Evolutionary conservation across 2,888 invertebrate genomes (phyloP).

Genomic region (Scaptomyza flava): DNA sequence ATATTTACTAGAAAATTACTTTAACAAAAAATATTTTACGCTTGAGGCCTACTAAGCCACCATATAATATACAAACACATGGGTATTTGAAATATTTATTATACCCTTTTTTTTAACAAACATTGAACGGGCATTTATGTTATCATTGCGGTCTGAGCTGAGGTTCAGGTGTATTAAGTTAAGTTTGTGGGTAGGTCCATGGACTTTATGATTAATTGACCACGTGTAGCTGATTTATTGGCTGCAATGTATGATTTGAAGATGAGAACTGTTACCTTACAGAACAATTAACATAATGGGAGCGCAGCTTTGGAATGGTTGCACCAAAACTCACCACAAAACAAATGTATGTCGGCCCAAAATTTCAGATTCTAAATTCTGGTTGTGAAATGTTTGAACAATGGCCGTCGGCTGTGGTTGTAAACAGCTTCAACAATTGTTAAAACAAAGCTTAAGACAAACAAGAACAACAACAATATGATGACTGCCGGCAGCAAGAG

Average conservation of each 20-base stretch:
- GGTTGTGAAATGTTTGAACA: constrained; percentile 80
- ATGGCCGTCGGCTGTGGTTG: constrained; percentile 57
- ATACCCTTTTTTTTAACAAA: neutral
- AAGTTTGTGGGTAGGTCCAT: constrained; percentile 22
- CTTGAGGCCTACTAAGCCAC: too few relatives aligned
- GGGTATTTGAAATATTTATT: neutral
- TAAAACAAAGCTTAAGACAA: constrained; percentile 47
- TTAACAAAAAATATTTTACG: neutral
- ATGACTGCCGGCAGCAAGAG: constrained; percentile 46
- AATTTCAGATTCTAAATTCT: constrained; percentile 44
- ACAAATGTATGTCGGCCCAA: constrained; percentile 5
- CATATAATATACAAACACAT: neutral
- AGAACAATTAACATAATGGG: constrained; percentile 65
- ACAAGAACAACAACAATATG: constrained; percentile 31
- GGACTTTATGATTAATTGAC: constrained; percentile 64
- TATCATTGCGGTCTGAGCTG: constrained; percentile 5
- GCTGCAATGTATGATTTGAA: constrained; percentile 16
- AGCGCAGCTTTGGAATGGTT: constrained; percentile 10
- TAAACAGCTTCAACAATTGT: constrained; percentile 58
- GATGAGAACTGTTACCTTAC: constrained; percentile 10
- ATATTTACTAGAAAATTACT: neutral
- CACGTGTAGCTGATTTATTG: constrained; percentile 66
- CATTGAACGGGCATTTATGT: constrained; percentile 9
- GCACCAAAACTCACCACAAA: constrained; percentile 8
- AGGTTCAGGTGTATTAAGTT: constrained; percentile 59